Base-by-base conservation (phyloP, 2,888 invertebrate species). In the Myathropa florea region DNA sequence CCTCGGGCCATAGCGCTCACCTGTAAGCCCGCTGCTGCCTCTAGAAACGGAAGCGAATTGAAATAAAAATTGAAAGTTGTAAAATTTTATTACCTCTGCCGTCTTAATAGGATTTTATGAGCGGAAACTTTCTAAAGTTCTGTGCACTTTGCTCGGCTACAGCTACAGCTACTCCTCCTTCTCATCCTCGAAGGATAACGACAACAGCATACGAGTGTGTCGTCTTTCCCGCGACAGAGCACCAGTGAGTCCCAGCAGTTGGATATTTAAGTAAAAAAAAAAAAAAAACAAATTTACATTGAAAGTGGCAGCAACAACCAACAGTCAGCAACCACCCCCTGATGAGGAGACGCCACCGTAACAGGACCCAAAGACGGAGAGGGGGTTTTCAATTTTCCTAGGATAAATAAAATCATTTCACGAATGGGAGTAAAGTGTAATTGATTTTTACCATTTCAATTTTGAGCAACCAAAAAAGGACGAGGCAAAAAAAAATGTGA, bases 61-160 rank as follows among this genome's bases (percentile, higher is more conserved):
- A 90, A 91, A 90, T 90, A 91, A 90, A 91, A 90, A 91, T 90
- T 90, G 91, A 91, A 91, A 91, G 90, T 90, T 90, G 90, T 90
- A 89, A 91, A 90, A 90, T 91, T 90, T 91, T 89, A 91, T 88
- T 88, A 88, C 88, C 89, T 83, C 88, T 88, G 87, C 77, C 84
- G 75, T 77, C 84, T 87, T 85, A 88, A 82, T 88, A 79, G 76
- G 78, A 84, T 82, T 85, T 82, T 79, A 85, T 85, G 81, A 82
- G 68, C 64, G 30, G 72, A 82, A 82, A 85, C 68, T 85, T 85
- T 82, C 55, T 68, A 64, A 81, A 85, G 84, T 85, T 84, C 60
- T 76, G 14, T 76, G 70, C 53, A 57, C 65, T 23, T 55, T 70
- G 71, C 64, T 64, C 61, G 55, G 21, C 14, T 39, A 23, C 21